phyloP scores from a whole-genome alignment of 2,888 invertebrate species.

The Drosophila neonasuta region DNA sequence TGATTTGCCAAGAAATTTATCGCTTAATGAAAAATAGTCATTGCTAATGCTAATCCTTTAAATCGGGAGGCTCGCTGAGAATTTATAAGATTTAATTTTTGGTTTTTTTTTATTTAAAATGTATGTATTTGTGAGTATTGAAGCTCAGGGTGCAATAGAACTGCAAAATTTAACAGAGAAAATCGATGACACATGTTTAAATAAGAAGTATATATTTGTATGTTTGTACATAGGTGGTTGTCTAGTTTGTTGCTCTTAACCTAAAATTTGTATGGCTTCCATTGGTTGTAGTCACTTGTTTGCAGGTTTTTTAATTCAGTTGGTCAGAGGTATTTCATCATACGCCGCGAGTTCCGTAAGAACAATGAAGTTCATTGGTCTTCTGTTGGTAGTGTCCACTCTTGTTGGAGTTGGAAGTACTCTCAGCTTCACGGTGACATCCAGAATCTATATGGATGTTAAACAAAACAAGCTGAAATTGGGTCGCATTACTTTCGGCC shows the following conservation, averaged over 20 bases:
- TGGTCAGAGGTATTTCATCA: constrained; percentile 51
- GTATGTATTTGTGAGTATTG: background rate
- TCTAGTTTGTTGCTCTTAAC: constrained; percentile 69
- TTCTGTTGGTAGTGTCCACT: constrained; percentile 40
- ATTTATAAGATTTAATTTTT: background rate
- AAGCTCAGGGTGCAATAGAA: background rate
- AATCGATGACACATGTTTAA: constrained; percentile 32
- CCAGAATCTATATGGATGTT: constrained; percentile 90
- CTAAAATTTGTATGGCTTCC: constrained; percentile 65
- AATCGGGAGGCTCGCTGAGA: too few relatives aligned
- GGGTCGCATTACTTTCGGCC: constrained; percentile 91
- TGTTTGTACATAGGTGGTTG: constrained; percentile 3
- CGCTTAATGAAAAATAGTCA: too few relatives aligned
- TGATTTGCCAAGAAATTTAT: too few relatives aligned
- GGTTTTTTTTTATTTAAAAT: background rate
- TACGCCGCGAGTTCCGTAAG: constrained; percentile 12
- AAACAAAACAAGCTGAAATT: constrained; percentile 87
- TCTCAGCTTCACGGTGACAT: constrained; percentile 79
- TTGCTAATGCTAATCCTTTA: too few relatives aligned
- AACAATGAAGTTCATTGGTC: constrained; percentile 54
- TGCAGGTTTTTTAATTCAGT: constrained; percentile 50
- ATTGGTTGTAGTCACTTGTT: constrained; percentile 12
- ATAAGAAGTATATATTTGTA: background rate
- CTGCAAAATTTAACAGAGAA: constrained; percentile 19
- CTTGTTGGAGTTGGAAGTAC: constrained; percentile 36